These are phyloP conservation scores for Lucinisca nassula DNA, from an alignment of 2,888 invertebrate genomes.

Conservation along the genomic window DNA sequence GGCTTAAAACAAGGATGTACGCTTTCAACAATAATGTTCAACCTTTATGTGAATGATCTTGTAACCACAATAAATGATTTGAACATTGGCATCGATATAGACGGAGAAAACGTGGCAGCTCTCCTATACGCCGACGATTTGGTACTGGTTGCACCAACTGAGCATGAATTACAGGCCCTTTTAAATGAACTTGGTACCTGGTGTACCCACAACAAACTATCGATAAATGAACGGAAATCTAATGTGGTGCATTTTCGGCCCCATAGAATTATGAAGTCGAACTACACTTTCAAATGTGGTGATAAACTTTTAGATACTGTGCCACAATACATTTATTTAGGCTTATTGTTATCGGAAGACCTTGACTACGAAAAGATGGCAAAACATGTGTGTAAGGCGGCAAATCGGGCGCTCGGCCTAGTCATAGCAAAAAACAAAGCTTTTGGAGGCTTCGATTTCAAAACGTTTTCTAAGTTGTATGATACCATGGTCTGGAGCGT, in stretches of 20 bases:
- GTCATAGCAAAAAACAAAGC: background rate
- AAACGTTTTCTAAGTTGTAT: background rate
- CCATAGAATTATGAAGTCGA: background rate
- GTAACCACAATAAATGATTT: background rate
- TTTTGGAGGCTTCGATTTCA: background rate
- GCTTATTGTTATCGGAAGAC: background rate
- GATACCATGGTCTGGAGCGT: background rate
- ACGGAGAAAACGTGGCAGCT: background rate
- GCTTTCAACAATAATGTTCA: background rate
- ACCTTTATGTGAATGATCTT: constrained; percentile 6
- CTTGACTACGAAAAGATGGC: background rate
- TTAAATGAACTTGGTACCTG: background rate
- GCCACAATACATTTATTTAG: background rate
- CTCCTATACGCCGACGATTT: background rate
- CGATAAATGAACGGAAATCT: background rate
- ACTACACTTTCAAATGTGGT: background rate
- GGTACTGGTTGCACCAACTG: background rate
- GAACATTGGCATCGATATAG: background rate
- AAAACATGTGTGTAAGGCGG: background rate
- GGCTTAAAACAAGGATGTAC: constrained; percentile 14
- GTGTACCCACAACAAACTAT: background rate
- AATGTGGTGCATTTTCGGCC: background rate
- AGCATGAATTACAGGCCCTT: background rate
- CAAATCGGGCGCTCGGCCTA: background rate
- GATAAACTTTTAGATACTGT: background rate